phyloP scores from a whole-genome alignment of 2,888 invertebrate genomes.

The Andrena bucephala region DNA sequence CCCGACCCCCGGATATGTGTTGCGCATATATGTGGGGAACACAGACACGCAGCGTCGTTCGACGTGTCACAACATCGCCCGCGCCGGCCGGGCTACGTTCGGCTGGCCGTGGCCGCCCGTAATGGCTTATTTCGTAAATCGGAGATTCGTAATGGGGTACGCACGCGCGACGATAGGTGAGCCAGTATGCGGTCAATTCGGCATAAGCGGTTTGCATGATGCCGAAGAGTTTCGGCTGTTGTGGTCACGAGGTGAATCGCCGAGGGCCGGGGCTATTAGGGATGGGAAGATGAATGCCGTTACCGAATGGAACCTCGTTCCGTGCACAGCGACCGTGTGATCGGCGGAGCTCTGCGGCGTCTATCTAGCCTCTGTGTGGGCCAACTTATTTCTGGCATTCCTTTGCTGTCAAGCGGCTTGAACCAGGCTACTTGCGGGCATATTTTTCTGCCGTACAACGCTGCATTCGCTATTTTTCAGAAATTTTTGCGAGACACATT shows the following conservation, averaged over 20 bases:
- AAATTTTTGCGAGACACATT: too few species aligned
- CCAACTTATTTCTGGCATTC: too few species aligned
- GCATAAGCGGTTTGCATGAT: slow-evolving; percentile 62
- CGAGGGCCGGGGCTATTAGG: slow-evolving; percentile 48
- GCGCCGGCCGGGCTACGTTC: slow-evolving; percentile 68
- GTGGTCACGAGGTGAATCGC: slow-evolving; percentile 57
- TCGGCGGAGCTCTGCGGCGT: background rate
- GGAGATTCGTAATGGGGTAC: slow-evolving; percentile 63
- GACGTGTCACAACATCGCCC: slow-evolving; percentile 81
- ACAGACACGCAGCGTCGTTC: slow-evolving; percentile 65
- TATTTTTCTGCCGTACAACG: too few species aligned
- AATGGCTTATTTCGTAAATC: slow-evolving; percentile 73
- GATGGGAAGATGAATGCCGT: slow-evolving; percentile 55
- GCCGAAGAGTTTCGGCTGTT: slow-evolving; percentile 60
- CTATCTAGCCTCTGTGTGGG: background rate
- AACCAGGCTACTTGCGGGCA: too few species aligned
- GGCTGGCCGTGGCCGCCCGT: slow-evolving; percentile 33
- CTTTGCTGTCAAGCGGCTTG: too few species aligned
- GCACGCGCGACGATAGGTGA: slow-evolving; percentile 56
- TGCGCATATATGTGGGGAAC: slow-evolving; percentile 79
- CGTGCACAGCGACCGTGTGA: slow-evolving; percentile 3
- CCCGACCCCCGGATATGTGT: slow-evolving; percentile 84
- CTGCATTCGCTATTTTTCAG: too few species aligned
- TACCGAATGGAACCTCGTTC: slow-evolving; percentile 21
- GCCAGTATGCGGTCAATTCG: slow-evolving; percentile 61